Evolutionary conservation across 1,140 invertebrate species (phyloP), one percentile per base, ranked within the genome.

Genomic region (Megalonaias nervosa): DNA sequence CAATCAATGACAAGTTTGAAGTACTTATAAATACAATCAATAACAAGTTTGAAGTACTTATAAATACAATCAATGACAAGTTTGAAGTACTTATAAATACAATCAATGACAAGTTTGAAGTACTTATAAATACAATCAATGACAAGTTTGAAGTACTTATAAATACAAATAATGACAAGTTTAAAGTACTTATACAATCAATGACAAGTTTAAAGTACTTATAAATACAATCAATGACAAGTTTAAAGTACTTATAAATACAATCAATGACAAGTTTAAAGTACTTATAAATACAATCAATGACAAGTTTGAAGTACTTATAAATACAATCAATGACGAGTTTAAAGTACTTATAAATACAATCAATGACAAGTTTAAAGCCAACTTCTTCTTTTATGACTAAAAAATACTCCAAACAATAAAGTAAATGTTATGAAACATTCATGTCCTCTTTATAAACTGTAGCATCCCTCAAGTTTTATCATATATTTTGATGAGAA

Each of bases 151-250:
- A 31, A 26, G 59, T 17, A 69, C 23, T 31, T 69, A 17, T 58
- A 69, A 59, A 70, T 26, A 70, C 14, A 70, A 70, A 26, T 14
- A 70, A n/a, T n/a, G n/a, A n/a, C n/a, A n/a, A n/a, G n/a, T n/a
- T n/a, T n/a, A n/a, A n/a, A n/a, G n/a, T n/a, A n/a, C n/a, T n/a
- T n/a, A n/a, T n/a, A n/a, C n/a, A n/a, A n/a, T n/a, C n/a, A n/a
- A n/a, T n/a, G n/a, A n/a, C n/a, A n/a, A n/a, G n/a, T n/a, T n/a
- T n/a, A 19, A 31, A 26, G 59, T 17, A 69, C 23, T 31, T 69
- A 17, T 58, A 69, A 59, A 70, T 26, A 70, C 14, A 70, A 70
- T 56, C 3, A 70, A n/a, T n/a, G n/a, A n/a, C n/a, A n/a, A n/a
- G n/a, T n/a, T n/a, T n/a, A 19, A 31, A 26, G 59, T 17, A 69